These are phyloP conservation scores for Ceyx cyanopectus DNA, from an alignment of 2,113 vertebrate species.

Conservation along the genomic window DNA sequence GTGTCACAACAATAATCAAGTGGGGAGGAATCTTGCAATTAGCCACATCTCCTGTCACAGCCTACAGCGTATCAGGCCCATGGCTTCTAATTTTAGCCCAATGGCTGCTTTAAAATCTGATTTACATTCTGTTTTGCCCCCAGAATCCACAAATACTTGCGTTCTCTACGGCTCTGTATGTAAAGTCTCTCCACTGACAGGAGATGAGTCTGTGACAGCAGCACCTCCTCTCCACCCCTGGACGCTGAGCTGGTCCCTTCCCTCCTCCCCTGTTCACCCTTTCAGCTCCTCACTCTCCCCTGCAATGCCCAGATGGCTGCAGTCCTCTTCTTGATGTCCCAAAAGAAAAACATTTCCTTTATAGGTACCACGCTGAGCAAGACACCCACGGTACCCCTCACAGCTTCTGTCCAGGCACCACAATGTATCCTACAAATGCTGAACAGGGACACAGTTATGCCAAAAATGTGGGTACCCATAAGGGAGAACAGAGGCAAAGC, in stretches of 20 bases:
- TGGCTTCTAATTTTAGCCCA: conserved; percentile 44
- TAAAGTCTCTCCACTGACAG: fast-evolving
- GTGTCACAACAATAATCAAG: conserved; percentile 54
- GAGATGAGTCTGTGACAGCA: background rate
- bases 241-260: background rate
- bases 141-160: background rate
- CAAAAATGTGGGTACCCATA: background rate
- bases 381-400: background rate
- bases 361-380: background rate
- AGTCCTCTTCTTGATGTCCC: background rate
- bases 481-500: background rate
- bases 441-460: background rate
- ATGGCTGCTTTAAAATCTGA: conserved; percentile 10
- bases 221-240: background rate
- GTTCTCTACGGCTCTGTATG: background rate
- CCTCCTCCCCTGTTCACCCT: background rate
- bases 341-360: background rate
- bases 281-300: background rate
- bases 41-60: conserved; percentile 12
- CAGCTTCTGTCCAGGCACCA: background rate
- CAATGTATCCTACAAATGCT: background rate
- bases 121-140: background rate
- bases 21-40: conserved; percentile 9
- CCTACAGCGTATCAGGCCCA: background rate
- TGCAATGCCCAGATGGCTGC: fast-evolving